Base-by-base conservation (phyloP, 2,797 vertebrate genomes). In the Clangula hyemalis region DNA sequence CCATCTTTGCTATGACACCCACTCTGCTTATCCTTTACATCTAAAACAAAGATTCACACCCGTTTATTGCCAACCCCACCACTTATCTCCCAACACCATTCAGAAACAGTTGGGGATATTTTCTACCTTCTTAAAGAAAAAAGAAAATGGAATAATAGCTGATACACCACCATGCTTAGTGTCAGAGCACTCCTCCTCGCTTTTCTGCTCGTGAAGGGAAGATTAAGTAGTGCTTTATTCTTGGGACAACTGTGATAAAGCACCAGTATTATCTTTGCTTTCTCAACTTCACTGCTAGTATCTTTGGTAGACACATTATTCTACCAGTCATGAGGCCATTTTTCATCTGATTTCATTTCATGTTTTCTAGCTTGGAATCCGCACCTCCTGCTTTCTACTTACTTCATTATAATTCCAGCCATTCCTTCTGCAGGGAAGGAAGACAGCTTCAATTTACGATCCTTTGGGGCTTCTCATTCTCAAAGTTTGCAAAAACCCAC, bases 1-100 rank as follows among this genome's bases (percentile, higher is more conserved):
- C 97, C 96, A 92, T 47, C 89, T 97, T 94, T 96, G 96, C 97
- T 92, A 79, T 73, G 93, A 98, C 94, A 98, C 97, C 98, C 97
- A 95, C 97, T 87, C 95, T 97, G 96, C 95, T 95, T 97, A 98
- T 97, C 96, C 90, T 94, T 94, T 93, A 71, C 91, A 96, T 97
- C 89, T 89, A 82, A 97, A 97, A 93, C 69, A 94, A 90, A 94
- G 95, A 94, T 96, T 79, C 93, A 95, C 93, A 96, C 93, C 86
- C 90, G 79, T 89, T 96, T 96, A 96, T 94, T 97, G 92, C 95
- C 97, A 97, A 90, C 82, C 86, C 84, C 89, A 94, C 85, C 14
- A 54, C 97, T 98, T 97, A 95, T 97, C 93, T 91, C 93, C 81
- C 92, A 97, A 82, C 68, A 90, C 56, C 71, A 27, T 79, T 91